Conservation (phyloP, 1,140 invertebrate species). For the Halotydeus destructor region DNA sequence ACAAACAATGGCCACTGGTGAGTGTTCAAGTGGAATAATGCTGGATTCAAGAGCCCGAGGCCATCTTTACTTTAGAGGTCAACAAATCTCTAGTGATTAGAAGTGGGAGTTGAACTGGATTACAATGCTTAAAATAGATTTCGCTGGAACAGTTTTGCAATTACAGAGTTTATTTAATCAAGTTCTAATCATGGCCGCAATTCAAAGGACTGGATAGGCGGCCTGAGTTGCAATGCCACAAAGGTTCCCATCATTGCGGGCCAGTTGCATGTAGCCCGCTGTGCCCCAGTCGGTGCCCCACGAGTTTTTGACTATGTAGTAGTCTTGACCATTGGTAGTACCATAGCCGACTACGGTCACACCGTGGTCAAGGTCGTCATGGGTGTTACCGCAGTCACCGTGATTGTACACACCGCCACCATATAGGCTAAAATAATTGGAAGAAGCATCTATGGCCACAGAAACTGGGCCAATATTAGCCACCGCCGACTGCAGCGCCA, state of each 20-base stretch:
- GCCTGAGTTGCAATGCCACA: conserved; percentile 66
- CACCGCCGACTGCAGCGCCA: conserved; percentile 46
- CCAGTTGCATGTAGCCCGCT: conserved; percentile 27
- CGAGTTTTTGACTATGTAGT: conserved; percentile 82
- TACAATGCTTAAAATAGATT: too few relatives aligned
- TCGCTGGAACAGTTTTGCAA: too few relatives aligned
- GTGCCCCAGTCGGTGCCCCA: conserved; percentile 40
- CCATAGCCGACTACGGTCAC: conserved; percentile 25
- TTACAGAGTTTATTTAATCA: background rate
- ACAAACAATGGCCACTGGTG: too few relatives aligned
- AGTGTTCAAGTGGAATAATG: too few relatives aligned
- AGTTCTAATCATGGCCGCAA: too few relatives aligned
- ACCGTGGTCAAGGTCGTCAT: conserved; percentile 15
- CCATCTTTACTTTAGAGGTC: too few relatives aligned
- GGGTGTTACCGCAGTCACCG: background rate
- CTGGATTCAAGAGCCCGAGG: too few relatives aligned
- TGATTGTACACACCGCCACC: conserved; percentile 17
- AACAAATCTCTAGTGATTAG: too few relatives aligned
- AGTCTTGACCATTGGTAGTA: conserved; percentile 29
- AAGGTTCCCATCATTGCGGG: conserved; percentile 33
- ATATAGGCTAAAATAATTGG: conserved; percentile 23
- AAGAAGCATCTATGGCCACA: conserved; percentile 34
- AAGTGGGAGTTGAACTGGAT: too few relatives aligned
- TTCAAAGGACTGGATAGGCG: conserved; percentile 37
- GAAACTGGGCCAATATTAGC: conserved; percentile 42